Conservation (phyloP, 2,113 vertebrate genomes). For the Hippocampus mohnikei region DNA sequence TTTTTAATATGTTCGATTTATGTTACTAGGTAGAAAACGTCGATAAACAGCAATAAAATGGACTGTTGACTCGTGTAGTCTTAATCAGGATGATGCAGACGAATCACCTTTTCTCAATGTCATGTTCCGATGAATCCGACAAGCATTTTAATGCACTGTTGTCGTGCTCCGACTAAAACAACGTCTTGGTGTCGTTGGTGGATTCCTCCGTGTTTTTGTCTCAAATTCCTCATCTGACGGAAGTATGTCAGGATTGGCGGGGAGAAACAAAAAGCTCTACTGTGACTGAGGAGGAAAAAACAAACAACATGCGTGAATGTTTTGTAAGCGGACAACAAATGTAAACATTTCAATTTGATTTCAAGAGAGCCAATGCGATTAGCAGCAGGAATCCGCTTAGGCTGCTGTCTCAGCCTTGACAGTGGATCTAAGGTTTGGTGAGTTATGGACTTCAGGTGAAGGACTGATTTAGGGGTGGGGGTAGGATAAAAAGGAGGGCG, state of each 20-base stretch:
- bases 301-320: slow-evolving; percentile 32
- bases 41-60: no score
- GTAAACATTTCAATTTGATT: slow-evolving; percentile 64
- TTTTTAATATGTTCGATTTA: no score
- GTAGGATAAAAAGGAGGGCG: not conserved
- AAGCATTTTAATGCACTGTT: slow-evolving; percentile 40
- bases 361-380: slow-evolving; percentile 62
- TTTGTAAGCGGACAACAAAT: slow-evolving; percentile 13
- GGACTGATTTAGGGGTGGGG: not conserved
- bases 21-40: no score
- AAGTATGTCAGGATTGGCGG: slow-evolving; percentile 40
- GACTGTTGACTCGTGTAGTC: no score
- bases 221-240: slow-evolving; percentile 62
- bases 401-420: slow-evolving; percentile 23
- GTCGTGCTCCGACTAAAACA: slow-evolving; percentile 50
- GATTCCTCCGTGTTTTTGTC: slow-evolving; percentile 69
- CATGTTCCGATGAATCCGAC: not conserved
- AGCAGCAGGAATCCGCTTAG: slow-evolving; percentile 59
- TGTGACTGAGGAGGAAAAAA: slow-evolving; percentile 3
- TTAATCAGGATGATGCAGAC: not conserved
- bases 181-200: slow-evolving; percentile 56
- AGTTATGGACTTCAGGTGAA: not conserved
- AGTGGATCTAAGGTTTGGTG: not conserved
- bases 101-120: not conserved
- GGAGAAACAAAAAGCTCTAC: slow-evolving; percentile 31